These are phyloP conservation scores for Paraplagusia blochii DNA, from an alignment of 2,113 vertebrate species.

Conservation along the genomic window DNA sequence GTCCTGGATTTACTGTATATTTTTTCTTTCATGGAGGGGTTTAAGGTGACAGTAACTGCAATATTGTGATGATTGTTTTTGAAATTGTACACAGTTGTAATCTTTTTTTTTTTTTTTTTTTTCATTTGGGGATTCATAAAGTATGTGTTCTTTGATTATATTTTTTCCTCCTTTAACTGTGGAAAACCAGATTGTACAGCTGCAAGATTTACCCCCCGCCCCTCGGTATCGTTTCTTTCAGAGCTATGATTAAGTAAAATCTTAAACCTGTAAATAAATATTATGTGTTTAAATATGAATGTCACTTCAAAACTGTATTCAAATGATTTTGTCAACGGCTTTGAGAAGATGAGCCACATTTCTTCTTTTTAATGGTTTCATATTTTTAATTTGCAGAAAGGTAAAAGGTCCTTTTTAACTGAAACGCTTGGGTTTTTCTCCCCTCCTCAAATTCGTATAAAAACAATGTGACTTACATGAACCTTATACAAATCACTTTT, in stretches of 20 bases:
- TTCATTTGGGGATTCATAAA: constrained; percentile 63
- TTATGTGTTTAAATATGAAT: constrained; percentile 85
- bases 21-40: constrained; percentile 59
- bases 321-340: constrained; percentile 83
- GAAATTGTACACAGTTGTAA: constrained; percentile 72
- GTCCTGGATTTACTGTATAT: constrained; percentile 70
- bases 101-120: constrained; percentile 51
- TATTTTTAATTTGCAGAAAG: constrained; percentile 77
- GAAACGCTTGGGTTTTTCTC: constrained; percentile 64
- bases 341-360: constrained; percentile 74
- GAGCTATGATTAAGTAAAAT: constrained; percentile 77
- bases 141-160: constrained; percentile 35
- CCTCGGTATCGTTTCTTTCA: constrained; percentile 69
- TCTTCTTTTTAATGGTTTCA: constrained; percentile 64
- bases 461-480: constrained; percentile 76
- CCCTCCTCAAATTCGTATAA: constrained; percentile 74
- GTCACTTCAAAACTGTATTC: constrained; percentile 83
- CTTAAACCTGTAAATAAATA: constrained; percentile 82
- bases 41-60: constrained; percentile 69
- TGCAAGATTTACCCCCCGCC: constrained; percentile 75
- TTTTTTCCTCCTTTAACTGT: constrained; percentile 48
- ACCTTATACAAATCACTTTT: constrained; percentile 79
- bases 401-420: constrained; percentile 75
- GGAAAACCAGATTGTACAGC: constrained; percentile 76
- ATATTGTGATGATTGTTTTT: constrained; percentile 76